phyloP scores from a whole-genome alignment of 1,140 invertebrate species.

The Planococcus citri region DNA sequence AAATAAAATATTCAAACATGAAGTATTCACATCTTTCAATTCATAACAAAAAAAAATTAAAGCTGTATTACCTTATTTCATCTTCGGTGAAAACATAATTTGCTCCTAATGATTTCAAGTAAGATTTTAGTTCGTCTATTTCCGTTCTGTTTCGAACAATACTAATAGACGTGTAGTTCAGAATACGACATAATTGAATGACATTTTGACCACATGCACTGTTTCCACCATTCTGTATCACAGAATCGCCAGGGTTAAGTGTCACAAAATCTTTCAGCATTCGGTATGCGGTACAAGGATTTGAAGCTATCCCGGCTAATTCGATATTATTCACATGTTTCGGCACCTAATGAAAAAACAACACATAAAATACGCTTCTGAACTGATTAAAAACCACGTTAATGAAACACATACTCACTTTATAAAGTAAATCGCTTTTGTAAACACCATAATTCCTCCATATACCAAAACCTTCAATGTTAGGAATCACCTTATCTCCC shows the following conservation, averaged over 20 bases:
- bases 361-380: not conserved
- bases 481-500: conserved; percentile 76
- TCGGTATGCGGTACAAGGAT: conserved; percentile 92
- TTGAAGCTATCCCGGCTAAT: conserved; percentile 81
- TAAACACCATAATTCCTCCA: conserved; percentile 69
- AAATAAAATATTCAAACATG: conserved; percentile 15
- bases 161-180: conserved; percentile 68
- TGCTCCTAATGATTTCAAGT: conserved; percentile 69
- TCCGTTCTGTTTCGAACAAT: conserved; percentile 74
- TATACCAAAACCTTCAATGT: conserved; percentile 57
- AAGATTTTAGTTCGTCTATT: conserved; percentile 55
- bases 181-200: conserved; percentile 73
- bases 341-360: conserved; percentile 36
- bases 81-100: conserved; percentile 80
- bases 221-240: conserved; percentile 96
- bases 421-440: conserved; percentile 46
- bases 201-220: conserved; percentile 91
- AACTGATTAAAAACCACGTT: not conserved
- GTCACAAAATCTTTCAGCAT: conserved; percentile 85
- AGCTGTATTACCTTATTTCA: conserved; percentile 44
- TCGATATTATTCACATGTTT: conserved; percentile 53
- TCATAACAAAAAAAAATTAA: not conserved
- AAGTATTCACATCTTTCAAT: too few relatives aligned
- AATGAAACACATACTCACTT: conserved; percentile 38
- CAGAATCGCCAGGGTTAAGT: conserved; percentile 62